Evolutionary conservation across 2,113 vertebrate genomes (phyloP).

Genomic region (Gallinago jamesoni): DNA sequence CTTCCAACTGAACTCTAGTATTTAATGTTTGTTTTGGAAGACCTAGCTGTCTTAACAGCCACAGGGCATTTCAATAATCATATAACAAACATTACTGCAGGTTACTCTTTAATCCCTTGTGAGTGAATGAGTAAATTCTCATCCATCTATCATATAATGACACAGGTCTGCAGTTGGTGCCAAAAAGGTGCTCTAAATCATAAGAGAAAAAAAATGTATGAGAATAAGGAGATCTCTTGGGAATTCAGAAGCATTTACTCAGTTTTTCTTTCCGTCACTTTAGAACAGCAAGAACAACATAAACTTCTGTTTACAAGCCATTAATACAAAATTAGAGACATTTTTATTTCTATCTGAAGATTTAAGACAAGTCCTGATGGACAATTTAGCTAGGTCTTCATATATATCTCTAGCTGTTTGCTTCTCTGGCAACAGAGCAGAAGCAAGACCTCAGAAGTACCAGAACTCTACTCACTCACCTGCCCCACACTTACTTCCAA

Average conservation of each 20-base stretch:
- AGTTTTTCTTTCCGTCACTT: neutral
- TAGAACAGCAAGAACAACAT: neutral
- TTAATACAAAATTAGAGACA: neutral
- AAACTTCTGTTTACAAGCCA: neutral
- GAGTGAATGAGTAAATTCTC: constrained; percentile 55
- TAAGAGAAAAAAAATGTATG: neutral
- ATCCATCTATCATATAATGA: constrained; percentile 35
- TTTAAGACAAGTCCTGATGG: neutral
- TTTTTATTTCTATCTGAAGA: neutral
- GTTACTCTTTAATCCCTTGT: constrained; percentile 60
- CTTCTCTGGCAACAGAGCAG: neutral
- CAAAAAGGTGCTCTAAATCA: constrained; percentile 39
- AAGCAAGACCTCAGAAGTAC: neutral
- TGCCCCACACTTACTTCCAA: neutral
- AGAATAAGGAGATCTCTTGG: neutral
- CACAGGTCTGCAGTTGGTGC: neutral
- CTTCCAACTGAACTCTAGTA: constrained; percentile 28
- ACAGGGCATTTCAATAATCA: constrained; percentile 62
- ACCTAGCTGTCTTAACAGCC: constrained; percentile 52
- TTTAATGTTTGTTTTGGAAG: constrained; percentile 58
- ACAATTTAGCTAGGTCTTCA: neutral
- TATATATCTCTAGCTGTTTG: neutral
- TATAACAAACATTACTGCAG: constrained; percentile 56
- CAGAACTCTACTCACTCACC: neutral
- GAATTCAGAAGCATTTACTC: neutral